Base-by-base conservation (phyloP, 2,113 vertebrate genomes). In the Fregetta grallaria region DNA sequence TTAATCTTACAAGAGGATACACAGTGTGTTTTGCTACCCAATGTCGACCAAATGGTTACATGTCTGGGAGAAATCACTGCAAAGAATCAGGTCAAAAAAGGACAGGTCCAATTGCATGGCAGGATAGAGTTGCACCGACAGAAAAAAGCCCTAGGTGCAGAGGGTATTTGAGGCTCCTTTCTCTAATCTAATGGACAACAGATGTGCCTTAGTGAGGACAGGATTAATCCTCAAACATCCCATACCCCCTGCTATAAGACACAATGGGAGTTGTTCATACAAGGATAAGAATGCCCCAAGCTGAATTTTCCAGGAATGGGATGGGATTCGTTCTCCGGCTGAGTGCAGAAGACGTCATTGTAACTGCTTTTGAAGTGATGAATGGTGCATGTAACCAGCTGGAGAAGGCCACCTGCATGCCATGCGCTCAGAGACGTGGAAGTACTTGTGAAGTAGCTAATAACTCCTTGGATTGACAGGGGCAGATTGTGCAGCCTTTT, bases 381-480 rank as follows among this genome's bases (percentile, higher is more conserved):
- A 97, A 96, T 90, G 50, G 79, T 63, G 34, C 74, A 63, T 90
- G 67, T 74, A 80, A 78, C 89, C 96, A 97, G 86, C 94, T 97
- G 91, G 67, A 97, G 82, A 93, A 86, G 53, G 82, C 94, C 94
- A 97, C 95, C 96, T 94, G 91, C 63, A 40, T 70, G 45, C 63
- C 92, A 72, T 75, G 74, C 13, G 0, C 56, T 55, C 32, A 11
- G 29, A 94, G 50, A 71, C 3, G 0, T 87, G 87, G 68, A 89
- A 92, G 42, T 67, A 86, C 58, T 89, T 45, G 62, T 7, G 17
- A 50, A 88, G 56, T 27, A 74, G 63, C 40, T 52, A 91, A 89
- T 89, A 90, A 36, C n/a, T 68, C 34, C 62, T 65, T 84, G 44
- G 88, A 95, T 47, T 90, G 66, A 73, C 58, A 91, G 78, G 56